phyloP scores from a whole-genome alignment of 2,888 invertebrate genomes.

The Rhagonycha fulva region DNA sequence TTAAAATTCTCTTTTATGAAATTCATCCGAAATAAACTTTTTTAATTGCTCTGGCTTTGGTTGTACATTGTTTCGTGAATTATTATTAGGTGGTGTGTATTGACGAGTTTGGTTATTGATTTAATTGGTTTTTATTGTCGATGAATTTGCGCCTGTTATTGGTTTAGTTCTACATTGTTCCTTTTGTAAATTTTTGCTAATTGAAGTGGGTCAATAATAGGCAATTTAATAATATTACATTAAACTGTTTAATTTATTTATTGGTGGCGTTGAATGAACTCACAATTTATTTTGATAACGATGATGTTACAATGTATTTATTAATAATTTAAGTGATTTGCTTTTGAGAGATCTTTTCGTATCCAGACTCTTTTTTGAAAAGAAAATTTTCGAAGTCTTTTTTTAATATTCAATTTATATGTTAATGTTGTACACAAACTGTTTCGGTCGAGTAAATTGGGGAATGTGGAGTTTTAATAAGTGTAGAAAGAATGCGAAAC shows the following conservation, averaged over 20 bases:
- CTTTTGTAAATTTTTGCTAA: background rate
- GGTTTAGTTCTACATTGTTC: background rate
- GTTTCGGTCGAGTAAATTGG: constrained; percentile 1
- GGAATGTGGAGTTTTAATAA: background rate
- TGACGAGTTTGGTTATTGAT: background rate
- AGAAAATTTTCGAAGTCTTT: background rate
- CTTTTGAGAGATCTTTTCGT: background rate
- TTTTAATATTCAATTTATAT: background rate
- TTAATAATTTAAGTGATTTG: background rate
- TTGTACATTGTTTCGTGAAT: background rate
- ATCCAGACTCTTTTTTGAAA: background rate
- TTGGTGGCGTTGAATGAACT: constrained; percentile 1
- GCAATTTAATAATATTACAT: background rate
- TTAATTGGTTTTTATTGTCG: constrained; percentile 1
- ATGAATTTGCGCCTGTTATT: background rate
- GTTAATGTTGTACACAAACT: background rate
- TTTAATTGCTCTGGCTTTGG: background rate
- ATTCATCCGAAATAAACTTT: background rate
- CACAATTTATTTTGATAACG: constrained; percentile 3
- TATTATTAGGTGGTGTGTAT: background rate
- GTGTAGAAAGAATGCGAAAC: background rate
- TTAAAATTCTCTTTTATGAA: background rate
- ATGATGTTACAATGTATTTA: background rate
- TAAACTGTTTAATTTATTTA: constrained; percentile 2
- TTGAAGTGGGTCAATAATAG: background rate